phyloP scores from a whole-genome alignment of 1,140 invertebrate genomes.

The Ylistrum balloti region DNA sequence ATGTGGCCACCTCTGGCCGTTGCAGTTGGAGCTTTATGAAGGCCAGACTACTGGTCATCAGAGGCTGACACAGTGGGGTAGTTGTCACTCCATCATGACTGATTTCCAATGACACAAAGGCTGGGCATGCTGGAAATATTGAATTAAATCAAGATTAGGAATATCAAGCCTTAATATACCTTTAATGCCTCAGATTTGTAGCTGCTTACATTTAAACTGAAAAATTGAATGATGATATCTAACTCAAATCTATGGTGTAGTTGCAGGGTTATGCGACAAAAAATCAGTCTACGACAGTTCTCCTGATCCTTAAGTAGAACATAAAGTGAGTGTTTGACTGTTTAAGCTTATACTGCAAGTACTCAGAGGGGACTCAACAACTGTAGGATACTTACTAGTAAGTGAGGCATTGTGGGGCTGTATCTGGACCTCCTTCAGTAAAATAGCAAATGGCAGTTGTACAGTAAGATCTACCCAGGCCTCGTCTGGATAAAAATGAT shows the following conservation, averaged over 20 bases:
- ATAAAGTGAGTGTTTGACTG: too few relatives aligned
- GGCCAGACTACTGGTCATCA: slow-evolving; percentile 92
- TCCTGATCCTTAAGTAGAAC: too few relatives aligned
- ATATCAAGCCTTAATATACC: too few relatives aligned
- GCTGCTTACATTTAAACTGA: too few relatives aligned
- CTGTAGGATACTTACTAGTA: slow-evolving; percentile 85
- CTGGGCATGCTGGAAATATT: slow-evolving; percentile 89
- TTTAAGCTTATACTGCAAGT: too few relatives aligned
- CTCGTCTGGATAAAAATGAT: slow-evolving; percentile 96
- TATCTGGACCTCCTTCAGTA: slow-evolving; percentile 93
- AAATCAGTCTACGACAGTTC: too few relatives aligned
- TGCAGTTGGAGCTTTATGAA: slow-evolving; percentile 92
- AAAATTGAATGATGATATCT: too few relatives aligned
- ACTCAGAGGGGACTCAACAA: too few relatives aligned
- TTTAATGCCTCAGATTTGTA: too few relatives aligned
- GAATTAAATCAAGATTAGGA: too few relatives aligned
- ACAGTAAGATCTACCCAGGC: slow-evolving; percentile 93
- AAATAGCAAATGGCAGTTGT: slow-evolving; percentile 93
- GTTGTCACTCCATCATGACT: slow-evolving; percentile 85
- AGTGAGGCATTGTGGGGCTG: slow-evolving; percentile 93
- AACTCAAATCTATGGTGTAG: too few relatives aligned
- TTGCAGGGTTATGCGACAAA: too few relatives aligned
- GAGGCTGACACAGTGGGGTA: slow-evolving; percentile 88
- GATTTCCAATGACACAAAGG: slow-evolving; percentile 92
- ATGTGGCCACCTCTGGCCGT: slow-evolving; percentile 89